Evolutionary conservation across 2,797 vertebrate genomes (phyloP).

Genomic region (Catostomus latipinnis): DNA sequence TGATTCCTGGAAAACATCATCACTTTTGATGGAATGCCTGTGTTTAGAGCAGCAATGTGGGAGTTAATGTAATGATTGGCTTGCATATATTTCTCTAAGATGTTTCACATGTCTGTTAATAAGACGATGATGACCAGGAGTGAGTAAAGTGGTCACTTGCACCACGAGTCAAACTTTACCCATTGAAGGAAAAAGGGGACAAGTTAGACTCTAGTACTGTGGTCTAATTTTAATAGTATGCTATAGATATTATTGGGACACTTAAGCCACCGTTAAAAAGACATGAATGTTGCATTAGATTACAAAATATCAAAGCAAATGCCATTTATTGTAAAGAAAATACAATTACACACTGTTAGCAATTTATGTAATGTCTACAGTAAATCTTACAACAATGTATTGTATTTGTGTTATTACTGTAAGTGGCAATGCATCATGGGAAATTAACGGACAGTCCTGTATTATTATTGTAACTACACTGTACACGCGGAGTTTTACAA

Average conservation of each 20-base stretch:
- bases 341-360: too few relatives aligned
- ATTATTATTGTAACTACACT: too few relatives aligned
- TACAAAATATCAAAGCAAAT: too few relatives aligned
- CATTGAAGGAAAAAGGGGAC: neutral
- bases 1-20: neutral
- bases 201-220: conserved; percentile 8
- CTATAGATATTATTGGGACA: neutral
- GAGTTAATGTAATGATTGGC: neutral
- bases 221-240: conserved; percentile 33
- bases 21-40: neutral
- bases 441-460: too few relatives aligned
- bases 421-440: too few relatives aligned
- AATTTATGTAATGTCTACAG: too few relatives aligned
- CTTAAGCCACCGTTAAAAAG: neutral
- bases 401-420: too few relatives aligned
- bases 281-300: neutral
- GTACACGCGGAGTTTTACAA: too few relatives aligned
- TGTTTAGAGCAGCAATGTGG: neutral
- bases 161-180: neutral
- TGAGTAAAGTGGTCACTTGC: conserved; percentile 2
- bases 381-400: too few relatives aligned
- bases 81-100: conserved; percentile 16
- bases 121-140: neutral
- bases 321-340: too few relatives aligned
- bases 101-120: conserved; percentile 6